phyloP scores from a whole-genome alignment of 2,888 invertebrate species.

The Tinea trinotella region DNA sequence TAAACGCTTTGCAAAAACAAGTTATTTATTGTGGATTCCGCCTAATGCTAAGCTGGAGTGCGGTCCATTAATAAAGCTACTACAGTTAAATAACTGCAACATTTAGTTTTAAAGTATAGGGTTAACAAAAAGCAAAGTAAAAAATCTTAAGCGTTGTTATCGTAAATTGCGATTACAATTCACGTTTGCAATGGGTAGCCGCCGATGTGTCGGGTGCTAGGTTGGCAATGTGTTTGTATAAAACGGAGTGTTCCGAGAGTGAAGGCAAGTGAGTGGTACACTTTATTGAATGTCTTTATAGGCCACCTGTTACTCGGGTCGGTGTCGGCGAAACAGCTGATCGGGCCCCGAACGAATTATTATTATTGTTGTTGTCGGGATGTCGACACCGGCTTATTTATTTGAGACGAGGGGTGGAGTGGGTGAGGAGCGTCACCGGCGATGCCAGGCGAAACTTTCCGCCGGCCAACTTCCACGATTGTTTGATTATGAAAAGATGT shows the following conservation, averaged over 20 bases:
- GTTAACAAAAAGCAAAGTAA: too few species aligned
- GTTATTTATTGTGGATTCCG: too few species aligned
- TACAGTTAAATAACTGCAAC: too few species aligned
- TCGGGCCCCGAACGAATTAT: conserved; percentile 63
- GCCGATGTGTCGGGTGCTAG: conserved; percentile 20
- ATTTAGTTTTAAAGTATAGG: too few species aligned
- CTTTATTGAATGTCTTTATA: conserved; percentile 73
- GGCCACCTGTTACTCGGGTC: conserved; percentile 71
- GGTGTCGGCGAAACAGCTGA: conserved; percentile 68
- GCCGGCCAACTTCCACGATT: conserved; percentile 40
- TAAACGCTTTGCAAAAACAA: too few species aligned
- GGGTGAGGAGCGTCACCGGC: conserved; percentile 35
- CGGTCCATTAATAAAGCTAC: too few species aligned
- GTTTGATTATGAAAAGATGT: conserved; percentile 31
- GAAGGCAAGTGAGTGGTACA: conserved; percentile 57
- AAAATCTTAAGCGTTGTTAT: background rate
- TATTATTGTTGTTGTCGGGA: conserved; percentile 57
- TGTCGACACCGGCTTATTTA: conserved; percentile 62
- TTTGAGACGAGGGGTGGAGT: conserved; percentile 52
- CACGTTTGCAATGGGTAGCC: background rate
- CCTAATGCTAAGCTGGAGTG: too few species aligned
- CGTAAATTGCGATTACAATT: background rate
- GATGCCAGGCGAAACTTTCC: conserved; percentile 44
- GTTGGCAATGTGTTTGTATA: conserved; percentile 47
- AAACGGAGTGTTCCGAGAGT: conserved; percentile 56